These are phyloP conservation scores for Pelecanoides urinatrix DNA, from an alignment of 2,113 vertebrate species.

Conservation along the genomic window DNA sequence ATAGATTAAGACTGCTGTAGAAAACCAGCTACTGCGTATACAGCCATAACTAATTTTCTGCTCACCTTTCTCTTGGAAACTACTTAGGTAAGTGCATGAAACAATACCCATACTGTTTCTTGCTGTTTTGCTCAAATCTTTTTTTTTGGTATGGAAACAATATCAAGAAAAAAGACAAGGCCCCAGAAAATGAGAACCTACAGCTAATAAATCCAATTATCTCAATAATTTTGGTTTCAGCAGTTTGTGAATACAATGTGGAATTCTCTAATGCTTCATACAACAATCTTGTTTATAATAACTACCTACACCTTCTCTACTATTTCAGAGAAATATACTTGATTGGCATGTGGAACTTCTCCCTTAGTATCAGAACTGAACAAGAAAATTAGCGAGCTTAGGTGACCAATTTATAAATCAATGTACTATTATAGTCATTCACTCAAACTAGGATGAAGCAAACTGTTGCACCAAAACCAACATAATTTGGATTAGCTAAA, in stretches of 20 bases:
- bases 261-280: background rate
- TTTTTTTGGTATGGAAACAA: background rate
- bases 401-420: background rate
- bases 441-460: background rate
- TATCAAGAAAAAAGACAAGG: background rate
- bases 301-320: background rate
- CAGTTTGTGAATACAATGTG: background rate
- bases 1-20: background rate
- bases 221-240: background rate
- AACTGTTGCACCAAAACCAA: background rate
- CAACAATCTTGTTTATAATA: background rate
- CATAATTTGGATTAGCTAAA: background rate
- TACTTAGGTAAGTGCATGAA: background rate
- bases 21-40: background rate
- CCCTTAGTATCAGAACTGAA: background rate
- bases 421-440: background rate
- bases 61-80: background rate
- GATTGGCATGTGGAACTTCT: background rate
- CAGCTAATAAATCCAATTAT: background rate
- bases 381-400: background rate
- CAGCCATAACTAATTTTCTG: background rate
- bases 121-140: background rate
- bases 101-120: background rate
- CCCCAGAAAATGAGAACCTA: background rate
- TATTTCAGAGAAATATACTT: background rate